Evolutionary conservation across 1,140 invertebrate genomes (phyloP), one percentile per base, ranked within the genome.

Genomic region (Bombyx mandarina): DNA sequence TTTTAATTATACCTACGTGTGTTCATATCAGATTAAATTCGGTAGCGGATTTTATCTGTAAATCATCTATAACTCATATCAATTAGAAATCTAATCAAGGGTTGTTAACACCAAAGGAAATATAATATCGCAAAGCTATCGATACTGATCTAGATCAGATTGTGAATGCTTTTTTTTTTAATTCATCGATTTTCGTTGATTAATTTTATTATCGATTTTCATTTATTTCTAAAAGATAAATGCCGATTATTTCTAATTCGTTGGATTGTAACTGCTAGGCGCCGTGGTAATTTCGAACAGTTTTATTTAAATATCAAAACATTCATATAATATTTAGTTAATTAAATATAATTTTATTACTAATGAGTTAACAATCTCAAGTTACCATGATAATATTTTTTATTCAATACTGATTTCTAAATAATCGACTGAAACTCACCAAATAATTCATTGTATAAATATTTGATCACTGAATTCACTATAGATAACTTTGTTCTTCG

Each of bases 91-190:
- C 26, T 45, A 45, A 54, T 54, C 53, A 18, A 54, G 43, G 53
- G 43, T 7, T 54, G 53, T 54, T 44, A 54, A 18, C 43, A 26
- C 18, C 43, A 18, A 45, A 43, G 44, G 53, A 44, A 45, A 45
- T 54, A 35, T 35, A 8, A 12, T 54, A 54, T 54, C 53, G 12
- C 18, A 54, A 54, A 54, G 53, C 12, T 54, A 54, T 54, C 53
- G 43, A 45, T 54, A 35, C 45, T 45, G 18, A 54, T 54, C 53
- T 5, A 54, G 43, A 54, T 45, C 7, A 45, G 53, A 54, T 54
- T 50, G 12, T 44, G 22, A 45, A 49, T 7, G n/a, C 22, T 54
- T 43, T 22, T 43, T 53, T 53, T 54, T 22, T 54, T 45, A 45
- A 45, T 54, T 54, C 43, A 45, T 46, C 12, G 44, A 54, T 54